A percentile compares a stretch with the other conserved stretches of the same genome.
These are phyloP conservation scores for Aquatica leii DNA, from an alignment of 2,888 invertebrate species.

Conservation along the genomic window DNA sequence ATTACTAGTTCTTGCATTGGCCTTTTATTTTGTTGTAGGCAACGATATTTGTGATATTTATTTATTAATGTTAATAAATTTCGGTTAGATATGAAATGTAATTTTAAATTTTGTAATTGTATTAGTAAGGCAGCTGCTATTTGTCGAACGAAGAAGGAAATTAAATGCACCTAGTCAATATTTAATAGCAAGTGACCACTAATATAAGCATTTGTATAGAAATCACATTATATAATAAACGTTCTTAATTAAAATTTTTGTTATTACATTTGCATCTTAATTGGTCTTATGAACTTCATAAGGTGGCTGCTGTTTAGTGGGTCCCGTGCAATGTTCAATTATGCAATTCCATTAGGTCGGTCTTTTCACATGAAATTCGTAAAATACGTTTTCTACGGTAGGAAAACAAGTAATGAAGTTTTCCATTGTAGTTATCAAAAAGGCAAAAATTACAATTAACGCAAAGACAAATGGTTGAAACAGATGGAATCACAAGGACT, in stretches of 20 bases:
- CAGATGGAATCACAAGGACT: too few species aligned
- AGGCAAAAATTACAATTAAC: too few species aligned
- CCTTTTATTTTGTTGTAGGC: slow-evolving; percentile 36
- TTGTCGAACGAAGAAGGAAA: neutral
- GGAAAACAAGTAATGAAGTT: too few species aligned
- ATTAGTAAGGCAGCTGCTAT: neutral
- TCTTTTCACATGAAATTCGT: too few species aligned
- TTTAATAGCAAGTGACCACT: slow-evolving; percentile 23
- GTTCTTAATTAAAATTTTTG: neutral
- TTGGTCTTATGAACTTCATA: too few species aligned
- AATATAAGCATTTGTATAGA: slow-evolving; percentile 34
- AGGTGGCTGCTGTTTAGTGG: too few species aligned
- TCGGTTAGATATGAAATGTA: neutral
- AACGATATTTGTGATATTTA: slow-evolving; percentile 51
- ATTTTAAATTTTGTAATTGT: slow-evolving; percentile 24
- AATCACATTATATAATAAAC: slow-evolving; percentile 30
- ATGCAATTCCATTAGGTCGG: too few species aligned
- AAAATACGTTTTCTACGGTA: too few species aligned
- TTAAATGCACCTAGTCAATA: slow-evolving; percentile 28
- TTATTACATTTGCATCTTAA: neutral
- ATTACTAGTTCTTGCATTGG: slow-evolving; percentile 30
- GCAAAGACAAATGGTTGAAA: too few species aligned
- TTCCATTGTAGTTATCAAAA: too few species aligned
- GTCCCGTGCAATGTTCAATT: too few species aligned
- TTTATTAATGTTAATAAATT: slow-evolving; percentile 35